Conservation (phyloP, 2,797 vertebrate species). For the Sebastes baramenuke region DNA sequence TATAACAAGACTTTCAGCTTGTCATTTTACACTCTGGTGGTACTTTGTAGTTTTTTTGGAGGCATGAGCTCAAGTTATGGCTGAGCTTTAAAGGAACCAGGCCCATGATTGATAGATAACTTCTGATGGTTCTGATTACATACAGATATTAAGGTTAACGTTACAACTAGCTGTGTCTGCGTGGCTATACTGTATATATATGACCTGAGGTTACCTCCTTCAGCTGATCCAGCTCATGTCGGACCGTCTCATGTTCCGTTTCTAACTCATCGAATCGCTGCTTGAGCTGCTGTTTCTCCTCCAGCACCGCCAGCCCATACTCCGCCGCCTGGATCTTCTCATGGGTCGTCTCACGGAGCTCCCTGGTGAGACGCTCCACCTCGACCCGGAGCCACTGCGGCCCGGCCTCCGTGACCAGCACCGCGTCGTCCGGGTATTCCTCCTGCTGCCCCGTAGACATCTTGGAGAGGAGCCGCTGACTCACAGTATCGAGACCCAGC, state of each 20-base stretch:
- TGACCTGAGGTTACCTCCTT: conserved; percentile 86
- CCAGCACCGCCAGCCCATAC: conserved; percentile 95
- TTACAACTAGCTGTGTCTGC: background rate
- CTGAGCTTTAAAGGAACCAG: too few species aligned
- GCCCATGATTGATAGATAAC: too few species aligned
- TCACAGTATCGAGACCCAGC: conserved; percentile 75
- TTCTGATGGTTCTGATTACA: too few species aligned
- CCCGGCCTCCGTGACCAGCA: conserved; percentile 88
- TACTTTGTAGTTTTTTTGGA: background rate
- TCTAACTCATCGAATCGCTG: conserved; percentile 94
- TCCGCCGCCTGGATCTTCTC: conserved; percentile 99
- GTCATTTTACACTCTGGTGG: too few species aligned
- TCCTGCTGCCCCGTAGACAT: conserved; percentile 90
- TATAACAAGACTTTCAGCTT: too few species aligned
- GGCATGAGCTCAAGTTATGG: background rate
- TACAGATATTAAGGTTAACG: background rate
- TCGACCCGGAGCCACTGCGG: conserved; percentile 91
- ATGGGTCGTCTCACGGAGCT: conserved; percentile 92
- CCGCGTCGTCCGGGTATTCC: conserved; percentile 84
- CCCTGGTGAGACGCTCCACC: conserved; percentile 89
- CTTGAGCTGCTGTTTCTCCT: conserved; percentile 97
- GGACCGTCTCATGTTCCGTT: conserved; percentile 90
- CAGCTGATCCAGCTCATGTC: conserved; percentile 93
- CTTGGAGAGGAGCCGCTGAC: conserved; percentile 69
- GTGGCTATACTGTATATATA: background rate